These are phyloP conservation scores for Mohoua ochrocephala DNA, from an alignment of 2,113 vertebrate species.

Conservation along the genomic window DNA sequence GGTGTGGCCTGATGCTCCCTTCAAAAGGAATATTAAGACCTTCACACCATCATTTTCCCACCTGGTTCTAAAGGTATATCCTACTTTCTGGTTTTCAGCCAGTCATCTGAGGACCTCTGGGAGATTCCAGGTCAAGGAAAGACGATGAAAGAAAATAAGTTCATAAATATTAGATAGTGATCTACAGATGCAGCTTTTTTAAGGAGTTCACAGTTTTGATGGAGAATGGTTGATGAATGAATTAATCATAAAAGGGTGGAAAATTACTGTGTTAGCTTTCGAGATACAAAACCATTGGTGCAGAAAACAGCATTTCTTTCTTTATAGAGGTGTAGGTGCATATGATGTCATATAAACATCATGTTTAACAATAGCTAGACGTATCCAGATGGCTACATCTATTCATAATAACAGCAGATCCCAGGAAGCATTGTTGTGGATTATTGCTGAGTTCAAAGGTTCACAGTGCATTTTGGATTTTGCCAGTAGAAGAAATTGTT, in stretches of 20 bases:
- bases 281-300: neutral
- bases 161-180: neutral
- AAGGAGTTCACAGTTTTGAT: neutral
- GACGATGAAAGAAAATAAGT: neutral
- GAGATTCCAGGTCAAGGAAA: neutral
- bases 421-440: neutral
- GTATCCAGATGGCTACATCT: neutral
- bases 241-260: neutral
- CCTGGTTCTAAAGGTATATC: neutral
- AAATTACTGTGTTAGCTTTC: neutral
- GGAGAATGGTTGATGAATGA: neutral
- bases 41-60: neutral
- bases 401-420: neutral
- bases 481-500: neutral
- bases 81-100: neutral
- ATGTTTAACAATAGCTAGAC: neutral
- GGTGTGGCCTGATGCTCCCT: neutral
- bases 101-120: neutral
- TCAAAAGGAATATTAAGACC: neutral
- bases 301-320: neutral
- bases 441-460: conserved; percentile 17
- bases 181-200: neutral
- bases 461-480: neutral
- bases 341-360: conserved; percentile 2
- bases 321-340: neutral